Percentiles rank a stretch among this genome's conserved stretches.
phyloP scores from a whole-genome alignment of 2,888 invertebrate species.

The Megastigmus dorsalis region DNA sequence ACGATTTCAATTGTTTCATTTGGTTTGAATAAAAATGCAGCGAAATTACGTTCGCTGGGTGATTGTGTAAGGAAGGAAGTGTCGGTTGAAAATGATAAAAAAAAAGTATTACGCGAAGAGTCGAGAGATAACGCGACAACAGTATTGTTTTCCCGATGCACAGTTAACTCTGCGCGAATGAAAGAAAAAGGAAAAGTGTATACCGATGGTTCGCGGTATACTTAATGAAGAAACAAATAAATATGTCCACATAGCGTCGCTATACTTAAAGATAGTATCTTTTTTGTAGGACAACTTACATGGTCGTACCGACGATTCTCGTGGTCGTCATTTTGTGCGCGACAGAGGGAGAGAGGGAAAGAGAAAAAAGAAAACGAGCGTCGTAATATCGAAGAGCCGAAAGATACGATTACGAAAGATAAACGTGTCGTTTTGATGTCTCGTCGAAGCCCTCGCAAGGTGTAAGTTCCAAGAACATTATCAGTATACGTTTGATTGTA shows the following conservation, averaged over 20 bases:
- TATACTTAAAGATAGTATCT: constrained; percentile 30
- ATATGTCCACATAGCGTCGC: constrained; percentile 17
- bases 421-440: too few species aligned
- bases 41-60: too few species aligned
- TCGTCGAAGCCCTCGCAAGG: constrained; percentile 15
- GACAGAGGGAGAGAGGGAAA: too few species aligned
- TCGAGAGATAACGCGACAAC: not conserved
- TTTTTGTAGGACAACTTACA: constrained; percentile 5
- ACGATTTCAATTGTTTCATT: too few species aligned
- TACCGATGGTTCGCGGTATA: not conserved
- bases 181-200: not conserved
- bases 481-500: constrained; percentile 45
- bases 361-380: not conserved
- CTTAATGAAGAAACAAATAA: not conserved
- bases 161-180: not conserved
- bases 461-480: constrained; percentile 47
- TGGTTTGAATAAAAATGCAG: too few species aligned
- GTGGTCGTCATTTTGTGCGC: too few species aligned
- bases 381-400: not conserved
- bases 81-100: too few species aligned
- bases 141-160: constrained; percentile 39
- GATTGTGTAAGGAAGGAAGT: too few species aligned
- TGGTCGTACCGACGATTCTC: not conserved
- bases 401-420: too few species aligned
- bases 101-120: constrained; percentile 44